Conservation (phyloP, 2,113 vertebrate genomes). For the Mesembrinibis cayennensis region DNA sequence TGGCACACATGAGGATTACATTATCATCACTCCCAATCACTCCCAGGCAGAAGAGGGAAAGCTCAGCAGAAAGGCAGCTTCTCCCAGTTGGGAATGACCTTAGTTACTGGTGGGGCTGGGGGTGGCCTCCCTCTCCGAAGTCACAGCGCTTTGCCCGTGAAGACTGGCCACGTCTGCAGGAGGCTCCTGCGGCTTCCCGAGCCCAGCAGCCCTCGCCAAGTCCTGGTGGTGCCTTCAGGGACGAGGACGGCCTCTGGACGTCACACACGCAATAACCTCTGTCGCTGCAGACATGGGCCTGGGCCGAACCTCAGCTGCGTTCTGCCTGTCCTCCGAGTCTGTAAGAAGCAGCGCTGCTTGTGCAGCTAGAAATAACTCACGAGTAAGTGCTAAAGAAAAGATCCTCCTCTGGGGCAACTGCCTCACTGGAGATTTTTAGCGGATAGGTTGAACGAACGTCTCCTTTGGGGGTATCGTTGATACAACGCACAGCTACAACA, state of each 20-base stretch:
- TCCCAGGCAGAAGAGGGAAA: not conserved
- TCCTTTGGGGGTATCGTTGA: not conserved
- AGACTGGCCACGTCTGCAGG: not conserved
- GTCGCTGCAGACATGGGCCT: accelerated
- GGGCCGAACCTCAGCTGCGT: accelerated
- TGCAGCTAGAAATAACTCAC: not conserved
- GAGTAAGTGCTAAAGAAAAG: not conserved
- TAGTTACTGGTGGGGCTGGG: not conserved
- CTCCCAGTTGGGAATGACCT: not conserved
- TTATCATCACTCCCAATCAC: not conserved
- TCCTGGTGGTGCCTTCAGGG: accelerated
- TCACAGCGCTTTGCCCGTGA: not conserved
- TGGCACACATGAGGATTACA: not conserved
- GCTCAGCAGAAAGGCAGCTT: not conserved
- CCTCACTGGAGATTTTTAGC: not conserved
- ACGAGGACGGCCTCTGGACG: not conserved
- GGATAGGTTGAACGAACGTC: accelerated
- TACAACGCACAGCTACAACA: not conserved
- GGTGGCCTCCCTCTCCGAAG: not conserved
- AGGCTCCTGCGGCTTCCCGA: not conserved
- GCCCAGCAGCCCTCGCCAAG: not conserved
- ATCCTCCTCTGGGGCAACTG: not conserved
- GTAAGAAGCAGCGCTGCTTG: not conserved
- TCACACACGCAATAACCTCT: not conserved
- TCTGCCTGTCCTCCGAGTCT: not conserved